Base-by-base conservation (phyloP, 2,797 vertebrate species). In the Leucoraja ocellata region DNA sequence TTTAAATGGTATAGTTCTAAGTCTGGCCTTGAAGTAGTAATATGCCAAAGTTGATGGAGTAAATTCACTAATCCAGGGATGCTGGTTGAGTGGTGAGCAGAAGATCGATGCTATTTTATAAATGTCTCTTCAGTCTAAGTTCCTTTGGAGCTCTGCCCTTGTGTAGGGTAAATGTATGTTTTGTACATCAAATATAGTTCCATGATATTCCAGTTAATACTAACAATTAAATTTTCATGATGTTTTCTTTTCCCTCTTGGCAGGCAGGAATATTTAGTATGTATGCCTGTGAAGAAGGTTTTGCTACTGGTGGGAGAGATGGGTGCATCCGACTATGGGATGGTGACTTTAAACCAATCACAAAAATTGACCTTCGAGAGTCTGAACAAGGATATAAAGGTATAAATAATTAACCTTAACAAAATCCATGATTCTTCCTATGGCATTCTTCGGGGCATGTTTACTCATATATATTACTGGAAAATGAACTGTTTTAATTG, bases 241-340 rank as follows among this genome's bases (percentile, higher is more conserved):
- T 76, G 25, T 54, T 71, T 86, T 63, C 2, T 91, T 73, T 58
- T 16, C 23, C 23, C 25, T 61, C 78, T 95, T 94, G 92, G 93
- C 94, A 99, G 98, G 98, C 98, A 36, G 98, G 98, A 94, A 99
- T 99, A 96, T 99, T 99, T 95, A 99, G 98, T 95, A 98, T 99
- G 98, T 98, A 99, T 46, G 96, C 97, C 6, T 98, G 98, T 93
- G 98, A 99, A 94, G 98, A 99, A 95, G 98, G 98, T n/a, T 99
- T 99, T 93, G 98, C 98, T 93, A 99, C 98, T 0, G 98, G 98
- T 93, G 98, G 98, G 9, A 96, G 98, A 94, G 98, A 99, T 71
- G 98, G 98, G 93, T 99, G 98, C 94, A 97, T 99, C 94, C 95
- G 98, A 2, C 94, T 99, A 90, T 99, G 98, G 98, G 98, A 99